Evolutionary conservation across 2,113 vertebrate genomes (phyloP), one percentile per base, ranked within the genome.

Genomic region (Labeo catla): DNA sequence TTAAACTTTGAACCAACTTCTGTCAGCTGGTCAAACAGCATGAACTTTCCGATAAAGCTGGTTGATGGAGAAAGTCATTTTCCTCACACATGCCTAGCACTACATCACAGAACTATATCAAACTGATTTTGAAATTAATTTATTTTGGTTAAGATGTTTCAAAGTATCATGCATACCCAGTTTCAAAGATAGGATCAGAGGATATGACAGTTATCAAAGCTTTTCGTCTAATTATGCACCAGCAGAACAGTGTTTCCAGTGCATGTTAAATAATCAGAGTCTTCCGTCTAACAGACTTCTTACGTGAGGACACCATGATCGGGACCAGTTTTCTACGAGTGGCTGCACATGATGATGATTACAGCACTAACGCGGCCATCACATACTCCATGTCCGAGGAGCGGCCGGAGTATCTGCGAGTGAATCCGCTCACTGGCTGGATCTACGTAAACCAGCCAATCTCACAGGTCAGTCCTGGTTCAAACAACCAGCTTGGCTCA

Each of bases 261-360:
- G 4, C 11, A 21, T 49, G 47, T 12, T 52, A 68, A 68, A 50
- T 21, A 28, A 28, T 21, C 34, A 1, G 4, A 23, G 34, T 16
- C 86, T 88, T 34, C 4, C 78, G 66, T 87, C 12, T 47, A 34
- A 79, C 81, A 98, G 97, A 97, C 93, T 97, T 97, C 87, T 93
- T 97, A 16, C 94, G 95, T 61, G 96, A 97, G 85, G 96, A 97
- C 81, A 96, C 96, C 0, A 94, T 94, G 89, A 94, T 96, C 78
- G 97, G 96, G 73, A 97, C 96, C 6, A 98, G 96, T 86, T 97
- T 98, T 87, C 90, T 98, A 87, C 93, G 92, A 45, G 95, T 97
- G 65, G 95, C 94, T 28, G 96, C 96, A 23, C 96, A 92, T 6
- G 97, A 98, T 28, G 95, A 96, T 86, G 97, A 97, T 92, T 96